phyloP scores from a whole-genome alignment of 2,113 vertebrate genomes.

The Oenanthe melanoleuca region DNA sequence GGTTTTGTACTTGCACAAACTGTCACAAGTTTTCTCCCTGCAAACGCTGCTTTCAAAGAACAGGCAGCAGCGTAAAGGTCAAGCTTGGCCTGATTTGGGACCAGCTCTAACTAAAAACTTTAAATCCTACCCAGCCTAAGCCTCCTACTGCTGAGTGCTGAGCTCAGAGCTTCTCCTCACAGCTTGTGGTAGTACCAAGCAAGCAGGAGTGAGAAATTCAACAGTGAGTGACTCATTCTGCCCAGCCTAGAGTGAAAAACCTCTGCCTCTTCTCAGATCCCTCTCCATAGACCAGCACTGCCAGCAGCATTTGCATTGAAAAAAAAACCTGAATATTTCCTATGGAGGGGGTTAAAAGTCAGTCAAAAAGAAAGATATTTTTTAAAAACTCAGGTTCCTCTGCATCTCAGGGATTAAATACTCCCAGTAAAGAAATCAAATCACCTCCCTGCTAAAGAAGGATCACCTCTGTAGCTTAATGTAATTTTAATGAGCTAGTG shows the following conservation, averaged over 20 bases:
- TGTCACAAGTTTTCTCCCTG: background rate
- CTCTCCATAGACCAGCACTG: background rate
- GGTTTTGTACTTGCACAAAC: background rate
- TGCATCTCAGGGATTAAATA: background rate
- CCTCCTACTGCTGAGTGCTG: background rate
- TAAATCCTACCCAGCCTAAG: background rate
- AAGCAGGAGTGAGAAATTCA: background rate
- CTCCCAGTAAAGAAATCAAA: background rate
- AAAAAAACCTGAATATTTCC: background rate
- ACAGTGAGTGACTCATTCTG: background rate
- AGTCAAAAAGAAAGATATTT: background rate
- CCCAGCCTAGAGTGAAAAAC: background rate
- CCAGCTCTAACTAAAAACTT: background rate
- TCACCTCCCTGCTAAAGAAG: background rate
- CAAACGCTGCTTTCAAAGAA: background rate
- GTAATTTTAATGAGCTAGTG: background rate
- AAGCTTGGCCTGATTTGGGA: background rate
- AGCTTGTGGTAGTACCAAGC: background rate
- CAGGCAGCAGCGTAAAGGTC: fast-evolving
- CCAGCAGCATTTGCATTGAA: background rate
- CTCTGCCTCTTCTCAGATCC: background rate
- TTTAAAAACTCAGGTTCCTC: background rate
- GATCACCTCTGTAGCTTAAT: background rate
- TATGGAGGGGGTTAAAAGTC: background rate
- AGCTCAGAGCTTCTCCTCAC: background rate